These are phyloP conservation scores for Epizoanthus stellaris DNA, from an alignment of 92 coral and sea anemone species.

Conservation along the genomic window DNA sequence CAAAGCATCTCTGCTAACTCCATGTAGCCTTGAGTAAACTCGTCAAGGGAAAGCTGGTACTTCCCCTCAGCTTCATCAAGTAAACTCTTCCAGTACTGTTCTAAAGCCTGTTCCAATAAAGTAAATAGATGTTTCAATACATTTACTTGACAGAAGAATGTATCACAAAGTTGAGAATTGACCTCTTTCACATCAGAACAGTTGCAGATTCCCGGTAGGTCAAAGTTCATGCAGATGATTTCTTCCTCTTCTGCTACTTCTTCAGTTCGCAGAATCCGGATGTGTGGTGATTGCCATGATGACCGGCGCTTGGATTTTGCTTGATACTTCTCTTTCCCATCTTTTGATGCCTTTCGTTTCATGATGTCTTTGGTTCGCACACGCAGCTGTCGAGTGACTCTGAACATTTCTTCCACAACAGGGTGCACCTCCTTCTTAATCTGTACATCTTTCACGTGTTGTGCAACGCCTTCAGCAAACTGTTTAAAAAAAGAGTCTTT, in stretches of 20 bases:
- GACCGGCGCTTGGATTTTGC: not conserved
- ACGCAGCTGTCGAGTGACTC: slow-evolving; percentile 10
- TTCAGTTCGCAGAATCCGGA: not conserved
- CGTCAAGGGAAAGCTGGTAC: slow-evolving; percentile 20
- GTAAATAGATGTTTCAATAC: slow-evolving; percentile 14
- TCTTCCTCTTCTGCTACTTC: slow-evolving; percentile 5
- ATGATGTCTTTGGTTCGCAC: not conserved
- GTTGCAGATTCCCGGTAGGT: not conserved
- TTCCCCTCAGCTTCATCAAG: slow-evolving; percentile 9
- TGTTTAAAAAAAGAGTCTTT: slow-evolving; percentile 9
- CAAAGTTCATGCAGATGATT: not conserved
- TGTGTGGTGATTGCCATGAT: not conserved
- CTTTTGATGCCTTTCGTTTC: not conserved
- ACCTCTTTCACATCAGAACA: slow-evolving; percentile 12
- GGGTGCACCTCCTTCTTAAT: slow-evolving; percentile 7
- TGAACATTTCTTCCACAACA: slow-evolving; percentile 14
- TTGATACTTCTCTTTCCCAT: not conserved
- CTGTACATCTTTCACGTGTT: slow-evolving; percentile 14
- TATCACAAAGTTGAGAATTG: slow-evolving; percentile 9
- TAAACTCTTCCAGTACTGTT: slow-evolving; percentile 26
- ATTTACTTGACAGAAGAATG: slow-evolving; percentile 30
- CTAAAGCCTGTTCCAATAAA: slow-evolving; percentile 6
- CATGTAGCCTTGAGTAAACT: slow-evolving; percentile 19
- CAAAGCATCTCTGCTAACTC: slow-evolving; percentile 35
- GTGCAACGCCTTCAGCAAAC: not conserved